Evolutionary conservation across 2,113 vertebrate species (phyloP).

Genomic region (Tychaedon coryphoeus): DNA sequence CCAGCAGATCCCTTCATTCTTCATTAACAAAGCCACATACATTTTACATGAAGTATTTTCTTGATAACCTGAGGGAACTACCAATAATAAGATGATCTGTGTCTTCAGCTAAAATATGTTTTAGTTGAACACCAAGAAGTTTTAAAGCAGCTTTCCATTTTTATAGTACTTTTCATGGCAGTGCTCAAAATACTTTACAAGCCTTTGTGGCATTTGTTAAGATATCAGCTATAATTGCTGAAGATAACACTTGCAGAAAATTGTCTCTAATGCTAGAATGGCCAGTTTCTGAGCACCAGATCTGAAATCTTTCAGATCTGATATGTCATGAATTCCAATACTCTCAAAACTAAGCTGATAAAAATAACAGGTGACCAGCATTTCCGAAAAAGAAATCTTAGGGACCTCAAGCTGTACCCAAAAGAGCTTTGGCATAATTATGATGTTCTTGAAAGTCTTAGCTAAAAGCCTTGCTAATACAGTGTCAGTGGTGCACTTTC

Average conservation of each 20-base stretch:
- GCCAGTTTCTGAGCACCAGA: not conserved
- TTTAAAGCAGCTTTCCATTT: not conserved
- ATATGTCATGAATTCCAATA: not conserved
- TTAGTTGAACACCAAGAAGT: not conserved
- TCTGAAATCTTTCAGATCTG: not conserved
- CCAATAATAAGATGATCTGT: not conserved
- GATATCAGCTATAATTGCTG: not conserved
- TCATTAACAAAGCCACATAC: not conserved
- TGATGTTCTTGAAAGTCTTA: not conserved
- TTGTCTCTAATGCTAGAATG: not conserved
- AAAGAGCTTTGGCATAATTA: not conserved
- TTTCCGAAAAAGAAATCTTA: not conserved
- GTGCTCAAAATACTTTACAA: not conserved
- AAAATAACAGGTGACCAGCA: not conserved
- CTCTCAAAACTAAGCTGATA: not conserved
- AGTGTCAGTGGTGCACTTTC: not conserved
- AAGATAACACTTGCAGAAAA: not conserved
- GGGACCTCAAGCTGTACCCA: not conserved
- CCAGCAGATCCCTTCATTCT: not conserved
- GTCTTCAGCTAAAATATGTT: not conserved
- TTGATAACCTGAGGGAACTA: not conserved
- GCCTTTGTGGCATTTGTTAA: not conserved
- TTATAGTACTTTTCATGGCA: not conserved
- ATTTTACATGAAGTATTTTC: not conserved
- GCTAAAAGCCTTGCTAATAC: not conserved